Evolutionary conservation across 2,888 invertebrate genomes (phyloP), one percentile per base, ranked within the genome.

Genomic region (Nymphalis polychloros): DNA sequence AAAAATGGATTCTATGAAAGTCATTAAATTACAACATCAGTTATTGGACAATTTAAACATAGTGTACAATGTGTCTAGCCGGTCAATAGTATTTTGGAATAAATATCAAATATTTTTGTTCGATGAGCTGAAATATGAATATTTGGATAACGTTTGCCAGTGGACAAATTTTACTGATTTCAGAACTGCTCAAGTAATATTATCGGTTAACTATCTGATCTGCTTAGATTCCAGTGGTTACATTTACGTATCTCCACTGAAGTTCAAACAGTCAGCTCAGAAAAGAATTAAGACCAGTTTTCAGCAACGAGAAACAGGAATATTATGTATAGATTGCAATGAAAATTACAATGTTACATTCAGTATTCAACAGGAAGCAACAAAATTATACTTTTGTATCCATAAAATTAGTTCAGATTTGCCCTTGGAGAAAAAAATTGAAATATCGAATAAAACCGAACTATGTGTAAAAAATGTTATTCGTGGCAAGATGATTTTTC

Each of bases 31-130:
- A 63, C 77, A 78, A 19, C 69, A 79, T 53, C 68, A 74, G 19
- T 72, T 84, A 63, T 49, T 83, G 8, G 81, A 79, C 50, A 84
- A 78, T 68, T 72, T 91, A 41, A 85, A 84, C 64, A 77, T 91
- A 59, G 69, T 72, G 69, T 80, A 81, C 73, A 84, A 84, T 74
- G 63, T 76, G 2, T 73, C 76, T 1, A 84, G 77, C 67, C 76
- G 77, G 5, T 78, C 77, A 66, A 66, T 83, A 27, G 69, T 84
- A 62, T 72, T 89, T 35, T 92, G 90, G 91, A 91, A 90, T 78
- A 88, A 83, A 74, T 88, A 84, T 77, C 89, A 91, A 82, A 83
- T 92, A 77, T 86, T 87, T 59, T 63, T 89, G 8, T 89, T 88
- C 68, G 83, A 86, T 69, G 77, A 83, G 48, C 64, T 78, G 0